Base-by-base conservation (phyloP, 2,113 vertebrate genomes). In the Ptyas mucosa region DNA sequence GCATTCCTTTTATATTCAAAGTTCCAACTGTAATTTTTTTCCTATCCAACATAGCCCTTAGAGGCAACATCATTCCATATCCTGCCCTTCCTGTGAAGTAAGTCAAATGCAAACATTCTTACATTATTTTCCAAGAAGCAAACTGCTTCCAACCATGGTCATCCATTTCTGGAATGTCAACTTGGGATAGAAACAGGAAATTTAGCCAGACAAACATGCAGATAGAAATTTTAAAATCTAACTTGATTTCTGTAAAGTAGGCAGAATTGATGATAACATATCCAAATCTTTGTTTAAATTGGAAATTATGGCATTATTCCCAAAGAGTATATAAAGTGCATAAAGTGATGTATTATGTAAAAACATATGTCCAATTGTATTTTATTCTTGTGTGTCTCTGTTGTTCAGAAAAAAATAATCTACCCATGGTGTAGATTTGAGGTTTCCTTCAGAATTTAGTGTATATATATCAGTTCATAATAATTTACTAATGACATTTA, bases 41-140 rank as follows among this genome's bases (percentile, higher is more conserved):
- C 64, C 90, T 94, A 64, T 61, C n/a, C 93, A 12, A 0, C 18
- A 49, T 29, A 5, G 14, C 94, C 64, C 93, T 39, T 91, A 89
- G n/a, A 10, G 93, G 93, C 94, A 92, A 7, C 34, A 61, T 91
- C 91, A 85, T 69, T 93, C 91, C 90, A 69, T 89, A 90, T 53
- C 87, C 54, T 5, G 0, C 15, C 7, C 53, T 81, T 93, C 92
- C 92, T 61, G 69, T 1, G 6, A 51, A 58, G 43, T 64, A 43
- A 94, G 86, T 87, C 91, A 75, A 54, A 46, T 93, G 34, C 43
- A 75, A 10, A 61, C 91, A 39, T 1, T 95, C 75, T 43, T 85
- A 91, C 18, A 58, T 89, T 2, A 24, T 18, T 58, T 61, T 34
- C 52, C 18, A 0, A 5, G 0, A 9, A 58, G 43, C 54, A 5